Conservation (phyloP, 2,113 vertebrate species). For the Myotis lucifugus region DNA sequence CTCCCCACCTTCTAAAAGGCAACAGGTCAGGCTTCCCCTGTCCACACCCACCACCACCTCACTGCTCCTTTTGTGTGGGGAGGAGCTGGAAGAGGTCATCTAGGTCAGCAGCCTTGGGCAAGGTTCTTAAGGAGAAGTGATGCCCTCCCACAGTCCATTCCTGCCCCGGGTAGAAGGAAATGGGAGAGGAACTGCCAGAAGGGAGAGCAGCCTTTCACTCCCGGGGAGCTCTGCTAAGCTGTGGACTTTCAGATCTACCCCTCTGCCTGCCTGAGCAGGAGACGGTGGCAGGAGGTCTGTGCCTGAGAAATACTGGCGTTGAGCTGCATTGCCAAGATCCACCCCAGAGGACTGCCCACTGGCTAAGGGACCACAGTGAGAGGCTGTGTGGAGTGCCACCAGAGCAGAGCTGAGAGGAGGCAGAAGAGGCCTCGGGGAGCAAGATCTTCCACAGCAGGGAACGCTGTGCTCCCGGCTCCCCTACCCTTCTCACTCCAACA, state of each 20-base stretch:
- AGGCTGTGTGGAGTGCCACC: rapidly evolving
- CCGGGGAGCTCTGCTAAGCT: neutral
- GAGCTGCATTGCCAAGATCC: neutral
- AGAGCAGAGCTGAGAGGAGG: neutral
- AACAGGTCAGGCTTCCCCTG: neutral
- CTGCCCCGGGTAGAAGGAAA: neutral
- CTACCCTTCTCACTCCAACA: neutral
- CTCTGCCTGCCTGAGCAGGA: neutral
- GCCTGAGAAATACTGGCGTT: neutral
- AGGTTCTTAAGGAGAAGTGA: neutral
- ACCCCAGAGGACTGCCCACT: neutral
- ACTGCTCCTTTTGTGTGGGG: neutral
- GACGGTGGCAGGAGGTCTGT: neutral
- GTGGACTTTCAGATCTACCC: neutral
- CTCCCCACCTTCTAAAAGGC: neutral
- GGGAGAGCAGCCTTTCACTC: neutral
- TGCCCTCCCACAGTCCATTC: neutral
- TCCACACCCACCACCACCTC: neutral
- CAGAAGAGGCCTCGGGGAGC: neutral
- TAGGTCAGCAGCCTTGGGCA: neutral
- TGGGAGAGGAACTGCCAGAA: neutral
- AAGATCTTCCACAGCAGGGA: neutral
- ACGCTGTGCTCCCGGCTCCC: neutral
- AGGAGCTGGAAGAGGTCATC: neutral
- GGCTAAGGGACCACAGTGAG: neutral